Conservation (phyloP, 2,113 vertebrate species). For the Serranochromis macrocephalus region DNA sequence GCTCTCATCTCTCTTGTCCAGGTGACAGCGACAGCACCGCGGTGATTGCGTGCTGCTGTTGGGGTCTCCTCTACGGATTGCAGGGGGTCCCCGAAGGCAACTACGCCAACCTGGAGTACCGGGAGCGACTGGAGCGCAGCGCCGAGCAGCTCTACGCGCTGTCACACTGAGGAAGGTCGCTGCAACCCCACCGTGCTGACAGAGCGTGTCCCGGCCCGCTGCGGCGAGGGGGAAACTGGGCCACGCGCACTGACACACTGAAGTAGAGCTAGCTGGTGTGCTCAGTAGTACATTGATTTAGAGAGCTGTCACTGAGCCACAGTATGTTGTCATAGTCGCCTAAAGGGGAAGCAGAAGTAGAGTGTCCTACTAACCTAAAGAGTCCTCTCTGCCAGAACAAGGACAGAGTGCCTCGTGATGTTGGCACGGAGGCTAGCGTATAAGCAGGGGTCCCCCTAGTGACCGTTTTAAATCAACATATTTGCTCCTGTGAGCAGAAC, state of each 20-base stretch:
- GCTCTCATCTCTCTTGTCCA: constrained; percentile 10
- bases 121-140: constrained; percentile 50
- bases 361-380: constrained; percentile 30
- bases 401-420: neutral
- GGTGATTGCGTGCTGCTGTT: constrained; percentile 75
- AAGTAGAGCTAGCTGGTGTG: neutral
- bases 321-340: neutral
- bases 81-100: constrained; percentile 68
- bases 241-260: neutral
- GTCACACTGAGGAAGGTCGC: constrained; percentile 22
- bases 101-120: constrained; percentile 74
- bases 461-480: neutral
- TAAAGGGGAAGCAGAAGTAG: neutral
- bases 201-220: neutral
- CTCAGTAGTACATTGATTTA: neutral
- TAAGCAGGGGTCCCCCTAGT: constrained; percentile 30
- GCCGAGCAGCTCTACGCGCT: constrained; percentile 48
- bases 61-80: constrained; percentile 71
- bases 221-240: neutral
- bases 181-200: neutral
- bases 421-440: neutral
- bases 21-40: constrained; percentile 80
- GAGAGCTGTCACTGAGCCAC: neutral
- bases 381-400: neutral
- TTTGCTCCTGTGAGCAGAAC: neutral